Base-by-base conservation (phyloP, 2,797 vertebrate species). In the Alfaro cultratus region DNA sequence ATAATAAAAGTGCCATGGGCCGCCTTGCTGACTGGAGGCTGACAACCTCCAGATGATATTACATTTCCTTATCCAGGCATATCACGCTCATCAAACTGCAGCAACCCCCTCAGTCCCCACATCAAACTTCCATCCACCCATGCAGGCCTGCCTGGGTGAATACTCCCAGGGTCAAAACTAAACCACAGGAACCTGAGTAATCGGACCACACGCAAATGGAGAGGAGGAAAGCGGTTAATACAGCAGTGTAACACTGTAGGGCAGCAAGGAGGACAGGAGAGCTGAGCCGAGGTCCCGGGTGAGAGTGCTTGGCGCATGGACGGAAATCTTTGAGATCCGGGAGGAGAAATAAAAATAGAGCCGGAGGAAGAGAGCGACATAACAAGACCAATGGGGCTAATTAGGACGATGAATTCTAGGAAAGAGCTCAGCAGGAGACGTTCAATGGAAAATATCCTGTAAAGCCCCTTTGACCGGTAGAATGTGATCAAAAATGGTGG, bases 151-250 rank as follows among this genome's bases (percentile, higher is more conserved):
- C 74, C 70, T 74, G 34, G 60, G 29, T 85, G 12, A 55, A 85
- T 90, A 75, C 89, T 93, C 87, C 74, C 83, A n/a, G 82, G 90
- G 92, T 91, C 88, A 91, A 85, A 81, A 81, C 77, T 71, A 57
- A 89, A 88, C 89, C 85, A 3, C 90, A 78, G 79, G 78, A 80
- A 78, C 86, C 87, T 80, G 91, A 87, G 84, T 90, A 90, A 91
- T 85, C 89, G 88, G 93, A 94, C 93, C 93, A 93, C 94, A 94
- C 92, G 89, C 81, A 55, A 79, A 83, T 16, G 41, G 34, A 57
- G 81, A 83, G 80, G 82, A 84, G 76, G 67, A 53, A 71, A 78
- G 74, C 16, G n/a, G 74, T 13, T 71, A 77, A 85, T 87, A 73
- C 73, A 73, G 78, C 85, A 85, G 86, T 73, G 74, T 73, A 81